These are phyloP conservation scores for Brevipalpus yothersi DNA, from an alignment of 1,140 invertebrate genomes.

Conservation along the genomic window DNA sequence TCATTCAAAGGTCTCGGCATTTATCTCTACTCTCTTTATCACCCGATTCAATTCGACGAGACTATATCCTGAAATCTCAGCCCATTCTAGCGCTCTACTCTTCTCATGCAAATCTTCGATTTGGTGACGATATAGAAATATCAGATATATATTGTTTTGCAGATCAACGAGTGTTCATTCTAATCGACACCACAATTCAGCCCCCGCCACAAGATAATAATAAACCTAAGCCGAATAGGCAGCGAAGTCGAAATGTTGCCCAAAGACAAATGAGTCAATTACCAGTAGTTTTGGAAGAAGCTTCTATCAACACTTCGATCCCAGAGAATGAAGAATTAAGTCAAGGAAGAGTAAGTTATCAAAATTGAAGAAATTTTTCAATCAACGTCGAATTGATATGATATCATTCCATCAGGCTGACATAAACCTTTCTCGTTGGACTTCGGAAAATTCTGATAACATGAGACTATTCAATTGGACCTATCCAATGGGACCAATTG, in stretches of 20 bases:
- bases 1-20: neutral
- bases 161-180: slow-evolving; percentile 2
- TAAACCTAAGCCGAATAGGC: neutral
- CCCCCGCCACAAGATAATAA: neutral
- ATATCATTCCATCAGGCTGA: too few relatives aligned
- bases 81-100: slow-evolving; percentile 4
- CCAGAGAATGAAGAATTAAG: too few relatives aligned
- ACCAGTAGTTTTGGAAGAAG: too few relatives aligned
- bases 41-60: neutral
- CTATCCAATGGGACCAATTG: too few relatives aligned
- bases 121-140: neutral
- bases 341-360: too few relatives aligned
- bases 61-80: slow-evolving; percentile 6
- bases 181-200: slow-evolving; percentile 6
- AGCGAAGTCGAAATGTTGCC: neutral
- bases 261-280: neutral
- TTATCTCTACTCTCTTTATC: neutral
- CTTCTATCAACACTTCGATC: too few relatives aligned
- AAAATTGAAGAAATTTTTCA: too few relatives aligned
- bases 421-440: too few relatives aligned
- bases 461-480: too few relatives aligned
- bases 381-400: too few relatives aligned
- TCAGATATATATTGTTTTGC: neutral
- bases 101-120: neutral
- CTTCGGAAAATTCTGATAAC: too few relatives aligned